A percentile compares a stretch with the other conserved stretches of the same genome.
phyloP scores from a whole-genome alignment of 2,888 invertebrate species.

The Stomorhina lunata region DNA sequence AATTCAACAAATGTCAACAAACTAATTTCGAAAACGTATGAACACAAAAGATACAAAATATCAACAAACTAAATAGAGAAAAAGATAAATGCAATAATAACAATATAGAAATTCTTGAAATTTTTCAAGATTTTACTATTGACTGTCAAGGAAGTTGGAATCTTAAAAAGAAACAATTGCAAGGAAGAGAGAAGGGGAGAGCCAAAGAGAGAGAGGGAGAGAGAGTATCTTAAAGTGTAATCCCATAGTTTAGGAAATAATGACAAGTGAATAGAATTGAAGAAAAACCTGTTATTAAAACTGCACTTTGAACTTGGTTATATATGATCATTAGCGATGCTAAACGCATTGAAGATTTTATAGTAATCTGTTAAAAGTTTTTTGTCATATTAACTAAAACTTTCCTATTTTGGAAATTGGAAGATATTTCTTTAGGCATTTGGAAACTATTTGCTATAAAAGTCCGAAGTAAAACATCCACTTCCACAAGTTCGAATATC shows the following conservation, averaged over 20 bases:
- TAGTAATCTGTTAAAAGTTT: no score
- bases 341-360: no score
- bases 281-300: not conserved
- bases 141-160: not conserved
- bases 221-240: not conserved
- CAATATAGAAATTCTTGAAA: constrained; percentile 3
- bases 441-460: no score
- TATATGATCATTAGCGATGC: no score
- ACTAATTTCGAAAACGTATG: constrained; percentile 2
- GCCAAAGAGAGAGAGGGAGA: not conserved
- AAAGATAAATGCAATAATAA: not conserved
- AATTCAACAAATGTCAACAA: constrained; percentile 36
- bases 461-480: no score
- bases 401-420: no score
- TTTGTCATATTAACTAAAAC: no score
- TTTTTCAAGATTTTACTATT: not conserved
- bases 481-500: no score
- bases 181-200: not conserved
- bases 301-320: constrained; percentile 11
- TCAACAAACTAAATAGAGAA: not conserved
- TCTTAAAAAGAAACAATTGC: not conserved
- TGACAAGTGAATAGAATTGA: not conserved
- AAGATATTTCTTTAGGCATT: no score
- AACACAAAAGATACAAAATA: not conserved
- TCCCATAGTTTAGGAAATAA: no score